These are phyloP conservation scores for Rhamnusium bicolor DNA, from an alignment of 2,888 invertebrate species.

Conservation along the genomic window DNA sequence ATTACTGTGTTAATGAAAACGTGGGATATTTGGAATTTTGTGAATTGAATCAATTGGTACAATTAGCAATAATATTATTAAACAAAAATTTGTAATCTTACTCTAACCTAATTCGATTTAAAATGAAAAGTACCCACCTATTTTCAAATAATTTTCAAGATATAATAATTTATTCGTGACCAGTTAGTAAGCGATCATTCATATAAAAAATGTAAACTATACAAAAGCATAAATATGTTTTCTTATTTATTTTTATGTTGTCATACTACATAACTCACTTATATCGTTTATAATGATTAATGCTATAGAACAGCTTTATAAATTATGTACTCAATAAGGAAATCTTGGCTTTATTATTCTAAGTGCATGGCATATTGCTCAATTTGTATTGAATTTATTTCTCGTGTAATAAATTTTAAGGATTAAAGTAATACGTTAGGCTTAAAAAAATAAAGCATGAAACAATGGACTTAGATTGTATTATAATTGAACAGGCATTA, in stretches of 20 bases:
- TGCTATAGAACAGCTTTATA: conserved; percentile 16
- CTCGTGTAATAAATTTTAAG: neutral
- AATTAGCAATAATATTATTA: no score
- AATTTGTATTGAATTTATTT: neutral
- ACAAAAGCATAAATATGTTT: neutral
- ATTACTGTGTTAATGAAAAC: no score
- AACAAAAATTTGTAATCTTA: no score
- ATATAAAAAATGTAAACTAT: conserved; percentile 3
- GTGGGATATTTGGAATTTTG: no score
- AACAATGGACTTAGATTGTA: neutral
- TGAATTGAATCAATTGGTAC: no score
- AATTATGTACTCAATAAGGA: conserved; percentile 20
- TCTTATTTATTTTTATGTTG: neutral
- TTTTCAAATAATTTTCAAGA: neutral
- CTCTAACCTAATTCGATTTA: neutral
- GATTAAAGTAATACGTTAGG: neutral
- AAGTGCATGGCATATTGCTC: neutral
- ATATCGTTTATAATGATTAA: conserved; percentile 13
- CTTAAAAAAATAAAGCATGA: neutral
- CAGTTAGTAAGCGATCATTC: no score
- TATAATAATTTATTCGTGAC: conserved; percentile 5
- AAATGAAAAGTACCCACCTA: neutral
- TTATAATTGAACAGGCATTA: neutral
- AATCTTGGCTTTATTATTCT: conserved; percentile 17
- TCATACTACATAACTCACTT: neutral